phyloP scores from a whole-genome alignment of 2,888 invertebrate genomes.

The Calameuta filiformis region DNA sequence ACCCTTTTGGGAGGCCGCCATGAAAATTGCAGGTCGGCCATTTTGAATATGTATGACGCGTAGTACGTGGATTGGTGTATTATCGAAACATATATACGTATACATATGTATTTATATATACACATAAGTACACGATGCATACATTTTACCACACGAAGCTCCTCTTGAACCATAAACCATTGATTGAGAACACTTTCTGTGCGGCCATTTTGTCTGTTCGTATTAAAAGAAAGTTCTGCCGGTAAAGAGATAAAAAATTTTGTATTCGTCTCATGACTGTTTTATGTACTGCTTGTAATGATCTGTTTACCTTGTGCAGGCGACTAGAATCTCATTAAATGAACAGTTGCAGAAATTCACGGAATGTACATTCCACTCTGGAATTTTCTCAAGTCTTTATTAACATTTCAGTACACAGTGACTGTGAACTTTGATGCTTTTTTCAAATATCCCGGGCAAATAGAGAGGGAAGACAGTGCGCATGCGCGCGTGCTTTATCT shows the following conservation, averaged over 20 bases:
- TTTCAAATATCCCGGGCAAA: not conserved
- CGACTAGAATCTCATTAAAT: not conserved
- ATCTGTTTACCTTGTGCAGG: not conserved
- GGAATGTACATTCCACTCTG: not conserved
- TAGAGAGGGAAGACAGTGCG: not conserved
- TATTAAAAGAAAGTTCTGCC: not conserved
- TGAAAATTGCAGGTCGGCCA: not conserved
- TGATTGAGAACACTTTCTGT: not conserved
- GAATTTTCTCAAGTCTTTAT: not conserved
- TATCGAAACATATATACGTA: not conserved
- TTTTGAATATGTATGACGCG: not conserved
- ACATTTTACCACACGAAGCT: not conserved
- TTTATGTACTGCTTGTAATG: not conserved
- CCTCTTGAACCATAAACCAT: not conserved
- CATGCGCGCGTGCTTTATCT: not conserved
- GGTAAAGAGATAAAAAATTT: not conserved
- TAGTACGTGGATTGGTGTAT: not conserved
- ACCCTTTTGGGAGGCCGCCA: not conserved
- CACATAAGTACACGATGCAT: not conserved
- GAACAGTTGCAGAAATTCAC: not conserved
- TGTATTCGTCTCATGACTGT: not conserved
- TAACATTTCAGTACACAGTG: not conserved
- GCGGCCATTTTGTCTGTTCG: not conserved
- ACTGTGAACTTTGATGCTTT: not conserved
- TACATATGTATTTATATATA: too few species aligned